phyloP scores from a whole-genome alignment of 2,113 vertebrate genomes.

The Austrofundulus limnaeus region DNA sequence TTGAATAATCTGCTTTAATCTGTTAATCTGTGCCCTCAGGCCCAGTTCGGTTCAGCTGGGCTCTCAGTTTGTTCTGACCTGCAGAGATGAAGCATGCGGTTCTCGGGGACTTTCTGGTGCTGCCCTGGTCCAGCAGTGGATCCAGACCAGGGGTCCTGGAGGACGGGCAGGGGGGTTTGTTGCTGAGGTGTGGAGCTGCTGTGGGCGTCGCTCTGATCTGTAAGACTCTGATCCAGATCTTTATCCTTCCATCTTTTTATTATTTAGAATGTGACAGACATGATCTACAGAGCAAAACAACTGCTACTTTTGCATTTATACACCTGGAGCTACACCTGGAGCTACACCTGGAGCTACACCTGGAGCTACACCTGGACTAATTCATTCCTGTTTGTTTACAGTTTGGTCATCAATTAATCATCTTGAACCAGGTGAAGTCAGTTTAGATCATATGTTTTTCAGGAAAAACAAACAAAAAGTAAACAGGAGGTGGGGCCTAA shows the following conservation, averaged over 20 bases:
- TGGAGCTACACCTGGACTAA: too few relatives aligned
- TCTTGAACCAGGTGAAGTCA: too few relatives aligned
- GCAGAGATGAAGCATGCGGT: conserved; percentile 37
- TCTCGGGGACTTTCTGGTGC: conserved; percentile 42
- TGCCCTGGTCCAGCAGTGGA: conserved; percentile 40
- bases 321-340: background rate
- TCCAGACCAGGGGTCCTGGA: background rate
- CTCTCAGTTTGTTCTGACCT: conserved; percentile 24
- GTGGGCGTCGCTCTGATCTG: conserved; percentile 61
- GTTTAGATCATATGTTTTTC: too few relatives aligned
- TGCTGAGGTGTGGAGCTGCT: conserved; percentile 47
- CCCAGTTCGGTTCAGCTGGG: accelerated
- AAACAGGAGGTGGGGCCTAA: too few relatives aligned
- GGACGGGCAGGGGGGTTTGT: background rate
- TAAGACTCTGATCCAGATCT: conserved; percentile 32
- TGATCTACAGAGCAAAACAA: too few relatives aligned
- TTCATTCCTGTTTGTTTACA: too few relatives aligned
- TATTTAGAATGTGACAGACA: too few relatives aligned
- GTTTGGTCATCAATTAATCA: too few relatives aligned
- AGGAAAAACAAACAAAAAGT: too few relatives aligned
- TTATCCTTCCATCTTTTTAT: too few relatives aligned
- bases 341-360: background rate
- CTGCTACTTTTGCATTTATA: too few relatives aligned
- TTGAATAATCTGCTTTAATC: conserved; percentile 60
- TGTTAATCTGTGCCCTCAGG: conserved; percentile 39